Conservation (phyloP, 23 tunicate genomes). For the Pegea sp. region DNA sequence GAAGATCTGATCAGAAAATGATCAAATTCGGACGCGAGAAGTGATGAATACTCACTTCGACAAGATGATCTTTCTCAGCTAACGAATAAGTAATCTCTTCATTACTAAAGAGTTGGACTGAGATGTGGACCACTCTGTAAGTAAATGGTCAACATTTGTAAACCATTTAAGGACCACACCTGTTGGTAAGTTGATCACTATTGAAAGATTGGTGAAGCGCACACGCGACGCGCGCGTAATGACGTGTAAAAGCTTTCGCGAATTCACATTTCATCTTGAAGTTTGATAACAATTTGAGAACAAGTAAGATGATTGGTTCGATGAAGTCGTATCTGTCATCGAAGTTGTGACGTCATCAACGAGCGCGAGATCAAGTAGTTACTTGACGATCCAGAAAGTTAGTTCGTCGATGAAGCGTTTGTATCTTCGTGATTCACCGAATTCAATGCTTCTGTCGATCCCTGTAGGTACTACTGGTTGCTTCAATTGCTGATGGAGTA, state of each 20-base stretch:
- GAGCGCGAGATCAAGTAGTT: too few species aligned
- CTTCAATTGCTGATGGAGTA: not conserved
- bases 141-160: too few species aligned
- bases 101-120: conserved; percentile 85
- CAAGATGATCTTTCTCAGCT: conserved; percentile 23
- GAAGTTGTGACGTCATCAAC: too few species aligned
- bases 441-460: conserved; percentile 16
- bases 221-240: conserved; percentile 40
- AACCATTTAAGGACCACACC: too few species aligned
- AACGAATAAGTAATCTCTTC: conserved; percentile 35
- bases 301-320: conserved; percentile 40
- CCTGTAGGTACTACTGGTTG: conserved; percentile 15
- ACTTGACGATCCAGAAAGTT: conserved; percentile 70
- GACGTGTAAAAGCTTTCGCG: conserved; percentile 40
- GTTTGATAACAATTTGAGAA: conserved; percentile 64
- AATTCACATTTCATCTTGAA: conserved; percentile 35
- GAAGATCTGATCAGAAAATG: conserved; percentile 32
- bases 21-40: not conserved
- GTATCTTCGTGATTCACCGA: conserved; percentile 12
- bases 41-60: conserved; percentile 20
- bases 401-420: conserved; percentile 56
- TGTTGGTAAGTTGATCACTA: too few species aligned
- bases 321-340: conserved; percentile 68
- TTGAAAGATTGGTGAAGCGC: conserved; percentile 15
- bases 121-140: conserved; percentile 88